Base-by-base conservation (phyloP, 1,140 invertebrate genomes). In the Sesamia nonagrioides region DNA sequence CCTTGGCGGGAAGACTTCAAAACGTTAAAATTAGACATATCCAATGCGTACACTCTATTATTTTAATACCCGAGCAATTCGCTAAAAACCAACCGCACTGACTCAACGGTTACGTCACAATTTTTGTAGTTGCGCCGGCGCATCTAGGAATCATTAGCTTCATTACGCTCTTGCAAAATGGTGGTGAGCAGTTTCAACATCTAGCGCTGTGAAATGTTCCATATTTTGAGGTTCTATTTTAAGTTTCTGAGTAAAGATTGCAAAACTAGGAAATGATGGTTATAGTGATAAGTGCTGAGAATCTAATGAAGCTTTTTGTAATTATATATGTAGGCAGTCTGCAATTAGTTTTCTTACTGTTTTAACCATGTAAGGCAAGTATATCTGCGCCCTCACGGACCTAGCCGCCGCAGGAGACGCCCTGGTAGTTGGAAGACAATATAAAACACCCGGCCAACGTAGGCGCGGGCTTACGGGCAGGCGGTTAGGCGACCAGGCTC, bases 131-230 rank as follows among this genome's bases (percentile, higher is more conserved):
- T 75, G 54, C 79, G 78, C 80, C 17, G n/a, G 81, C 72, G 83
- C 84, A 80, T 86, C 85, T 82, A 78, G 83, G 77, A 78, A 87
- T 89, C 83, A 87, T 89, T 86, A 86, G 82, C 76, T 85, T 83
- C 82, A 87, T 86, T 89, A 84, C 81, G 80, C 60, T 48, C 60
- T 86, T 84, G 82, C 85, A 77, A 79, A 86, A 89, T 81, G 76
- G 63, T 78, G 74, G 76, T 80, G 73, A 78, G 33, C 77, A 80
- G 68, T 88, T 88, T 77, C 84, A 76, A 80, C 79, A 86, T 63
- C 17, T 61, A 77, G 33, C 76, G 45, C 40, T 83, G 82, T 77
- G 71, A 75, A 81, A 63, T 83, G 82, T 50, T 69, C 77, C 79
- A 79, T 72, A 61, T 81, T 80, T 68, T 48, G 74, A 63, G 61